Evolutionary conservation across 2,888 invertebrate genomes (phyloP).

Genomic region (Ennomos fuscantarius): DNA sequence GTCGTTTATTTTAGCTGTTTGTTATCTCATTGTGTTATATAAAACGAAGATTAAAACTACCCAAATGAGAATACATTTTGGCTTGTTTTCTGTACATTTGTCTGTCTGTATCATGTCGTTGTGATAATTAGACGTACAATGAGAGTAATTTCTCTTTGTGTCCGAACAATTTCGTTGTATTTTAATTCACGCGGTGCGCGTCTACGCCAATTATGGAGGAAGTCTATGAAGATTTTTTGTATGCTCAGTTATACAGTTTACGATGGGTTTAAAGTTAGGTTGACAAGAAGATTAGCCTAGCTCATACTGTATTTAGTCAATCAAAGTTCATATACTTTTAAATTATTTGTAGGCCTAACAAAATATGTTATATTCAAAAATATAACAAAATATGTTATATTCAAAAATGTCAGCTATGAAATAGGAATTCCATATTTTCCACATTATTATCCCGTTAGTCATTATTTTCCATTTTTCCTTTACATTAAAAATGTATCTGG

Average conservation of each 20-base stretch:
- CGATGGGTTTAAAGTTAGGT: not conserved
- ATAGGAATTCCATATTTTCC: no score
- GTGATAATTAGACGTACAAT: constrained; percentile 68
- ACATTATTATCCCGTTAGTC: no score
- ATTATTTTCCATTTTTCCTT: no score
- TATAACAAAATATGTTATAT: no score
- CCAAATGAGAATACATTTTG: constrained; percentile 51
- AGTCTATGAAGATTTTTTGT: constrained; percentile 11
- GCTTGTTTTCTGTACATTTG: constrained; percentile 44
- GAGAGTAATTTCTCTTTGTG: constrained; percentile 68
- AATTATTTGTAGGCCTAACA: no score
- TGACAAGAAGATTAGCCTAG: constrained; percentile 1
- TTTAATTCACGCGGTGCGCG: constrained; percentile 67
- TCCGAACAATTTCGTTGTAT: constrained; percentile 71
- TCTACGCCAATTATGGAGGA: constrained; percentile 58
- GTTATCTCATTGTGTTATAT: not conserved
- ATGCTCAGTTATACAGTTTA: not conserved
- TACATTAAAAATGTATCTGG: no score
- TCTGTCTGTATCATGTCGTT: constrained; percentile 68
- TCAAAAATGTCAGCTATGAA: no score
- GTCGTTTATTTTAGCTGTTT: not conserved
- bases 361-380: no score
- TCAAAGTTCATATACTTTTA: no score
- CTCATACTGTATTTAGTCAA: constrained; percentile 6
- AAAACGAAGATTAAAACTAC: constrained; percentile 16